phyloP scores from a whole-genome alignment of 2,888 invertebrate genomes.

The Iselma pallidipennis region DNA sequence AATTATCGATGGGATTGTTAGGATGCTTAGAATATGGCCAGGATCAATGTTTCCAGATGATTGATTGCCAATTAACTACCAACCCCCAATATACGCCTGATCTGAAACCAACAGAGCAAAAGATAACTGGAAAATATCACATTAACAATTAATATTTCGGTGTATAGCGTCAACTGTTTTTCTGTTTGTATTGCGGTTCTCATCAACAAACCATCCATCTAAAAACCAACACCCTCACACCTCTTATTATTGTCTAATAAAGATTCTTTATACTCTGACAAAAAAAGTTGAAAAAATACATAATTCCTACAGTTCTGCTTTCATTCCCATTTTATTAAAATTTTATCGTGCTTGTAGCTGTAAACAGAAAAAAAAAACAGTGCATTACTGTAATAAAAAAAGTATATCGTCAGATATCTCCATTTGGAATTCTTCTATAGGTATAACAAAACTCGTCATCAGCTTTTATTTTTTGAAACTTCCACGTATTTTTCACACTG shows the following conservation, averaged over 20 bases:
- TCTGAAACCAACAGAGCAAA: background rate
- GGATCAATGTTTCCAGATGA: constrained; percentile 12
- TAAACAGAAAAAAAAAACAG: background rate
- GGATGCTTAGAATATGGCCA: background rate
- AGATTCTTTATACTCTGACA: background rate
- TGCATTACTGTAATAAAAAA: background rate
- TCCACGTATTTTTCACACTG: constrained; percentile 10
- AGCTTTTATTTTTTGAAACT: constrained; percentile 38
- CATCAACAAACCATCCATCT: background rate
- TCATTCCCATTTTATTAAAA: background rate
- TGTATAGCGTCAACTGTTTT: background rate
- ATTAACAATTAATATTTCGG: background rate
- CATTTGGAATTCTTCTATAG: constrained; percentile 12
- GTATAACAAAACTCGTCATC: constrained; percentile 36
- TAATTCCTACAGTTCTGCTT: background rate
- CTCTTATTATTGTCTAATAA: background rate
- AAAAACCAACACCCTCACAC: background rate
- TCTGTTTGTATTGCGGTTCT: background rate
- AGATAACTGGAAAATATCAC: background rate
- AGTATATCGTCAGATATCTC: background rate
- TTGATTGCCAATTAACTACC: constrained; percentile 21
- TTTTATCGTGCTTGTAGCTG: background rate
- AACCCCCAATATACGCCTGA: background rate
- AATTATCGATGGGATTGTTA: background rate
- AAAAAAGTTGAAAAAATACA: too few species aligned